Conservation (phyloP, 2,113 vertebrate species). For the Oostethus manadensis region DNA sequence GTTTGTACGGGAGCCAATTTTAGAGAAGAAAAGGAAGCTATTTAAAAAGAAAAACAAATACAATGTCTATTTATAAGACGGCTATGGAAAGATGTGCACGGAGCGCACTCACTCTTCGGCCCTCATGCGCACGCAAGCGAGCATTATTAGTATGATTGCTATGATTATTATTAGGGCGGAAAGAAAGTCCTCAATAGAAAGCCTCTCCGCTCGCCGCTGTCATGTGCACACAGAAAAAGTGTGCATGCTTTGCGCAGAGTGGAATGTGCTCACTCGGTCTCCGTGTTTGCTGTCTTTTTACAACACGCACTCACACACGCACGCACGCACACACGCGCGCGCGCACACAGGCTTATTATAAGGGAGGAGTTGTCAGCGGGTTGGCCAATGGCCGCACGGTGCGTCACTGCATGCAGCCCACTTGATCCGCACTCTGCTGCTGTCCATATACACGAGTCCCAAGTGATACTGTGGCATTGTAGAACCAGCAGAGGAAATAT, state of each 20-base stretch:
- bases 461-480: constrained; percentile 69
- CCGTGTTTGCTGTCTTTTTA: constrained; percentile 75
- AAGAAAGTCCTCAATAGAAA: neutral
- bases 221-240: constrained; percentile 8
- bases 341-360: constrained; percentile 76
- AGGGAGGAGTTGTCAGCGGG: constrained; percentile 88
- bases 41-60: constrained; percentile 60
- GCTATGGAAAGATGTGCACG: constrained; percentile 49
- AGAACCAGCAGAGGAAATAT: constrained; percentile 64
- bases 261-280: constrained; percentile 77
- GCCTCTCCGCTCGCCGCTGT: neutral
- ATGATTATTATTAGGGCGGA: no score
- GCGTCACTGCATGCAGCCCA: constrained; percentile 76
- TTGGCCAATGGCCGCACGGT: constrained; percentile 87
- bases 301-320: constrained; percentile 80
- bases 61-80: constrained; percentile 40
- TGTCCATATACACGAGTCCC: constrained; percentile 68
- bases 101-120: constrained; percentile 35
- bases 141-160: no score
- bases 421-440: constrained; percentile 82
- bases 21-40: constrained; percentile 77
- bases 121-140: no score
- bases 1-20: constrained; percentile 98
- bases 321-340: constrained; percentile 77
- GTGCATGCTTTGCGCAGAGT: constrained; percentile 62